Base-by-base conservation (phyloP, 1,140 invertebrate genomes). In the Brachystomella parvula region DNA sequence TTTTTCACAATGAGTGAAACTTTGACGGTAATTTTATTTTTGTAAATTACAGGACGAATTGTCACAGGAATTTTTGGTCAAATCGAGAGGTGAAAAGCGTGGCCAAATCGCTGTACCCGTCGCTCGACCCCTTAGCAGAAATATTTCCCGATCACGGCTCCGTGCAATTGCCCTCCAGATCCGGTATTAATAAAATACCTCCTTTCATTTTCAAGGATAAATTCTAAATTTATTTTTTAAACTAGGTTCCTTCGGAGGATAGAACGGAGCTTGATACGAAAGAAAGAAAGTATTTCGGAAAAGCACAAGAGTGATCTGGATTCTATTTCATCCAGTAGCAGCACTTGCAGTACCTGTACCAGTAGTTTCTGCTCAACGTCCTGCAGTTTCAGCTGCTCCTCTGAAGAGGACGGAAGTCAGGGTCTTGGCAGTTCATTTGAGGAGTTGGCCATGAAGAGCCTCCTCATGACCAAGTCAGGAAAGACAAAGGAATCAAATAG, bases 131-230 rank as follows among this genome's bases (percentile, higher is more conserved):
- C 31, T 15, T 9, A n/a, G 29, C n/a, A 15, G n/a, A 33, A 77
- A 49, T 85, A 85, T 78, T 78, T 85, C 49, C 6, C 49, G 49
- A 35, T 85, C 81, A 76, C 81, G 84, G 60, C 76, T 87, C 72
- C 78, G 83, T 68, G 83, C 84, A 12, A 86, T 87, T 64, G 83
- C 85, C 68, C 83, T 86, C 77, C 85, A 87, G 78, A 87, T 87
- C 74, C 83, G 85, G 85, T 85, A 75, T 9, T 15, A 17, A 12
- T 24, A 53, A 53, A 26, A 6, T 15, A 6, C 12, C 49, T 39
- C 19, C 19, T 39, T 39, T 12, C 21, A 15, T 53, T 19, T 17
- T 53, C 24, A 24, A 53, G 24, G 6, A 53, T 17, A 15, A 15
- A 53, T 53, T 19, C 24, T 53, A 17, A 24, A 53, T 6, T 15